Evolutionary conservation across 2,888 invertebrate species (phyloP), one percentile per base, ranked within the genome.

Genomic region (Shargacucullia verbasci): DNA sequence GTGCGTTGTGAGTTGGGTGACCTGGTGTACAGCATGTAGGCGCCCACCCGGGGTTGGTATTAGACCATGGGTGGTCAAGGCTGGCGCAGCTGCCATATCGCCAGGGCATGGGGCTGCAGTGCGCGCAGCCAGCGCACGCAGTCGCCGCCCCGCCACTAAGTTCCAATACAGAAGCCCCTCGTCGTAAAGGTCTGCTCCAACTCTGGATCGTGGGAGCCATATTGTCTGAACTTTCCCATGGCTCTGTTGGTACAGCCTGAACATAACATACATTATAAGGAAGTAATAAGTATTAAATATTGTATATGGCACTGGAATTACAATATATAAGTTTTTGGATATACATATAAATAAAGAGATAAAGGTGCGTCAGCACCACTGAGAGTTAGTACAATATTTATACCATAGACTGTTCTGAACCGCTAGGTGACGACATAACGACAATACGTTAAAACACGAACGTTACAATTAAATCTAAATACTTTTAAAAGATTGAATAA

Each of bases 61-160:
- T 66, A 1, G 65, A 72, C 89, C 90, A 90, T 20, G 85, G 75
- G 69, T 89, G 90, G 60, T 93, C 93, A 34, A 94, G 86, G 59
- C 85, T 88, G 53, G 91, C 92, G 71, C 92, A 92, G 80, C 93
- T 92, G 64, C 94, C 93, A 71, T 93, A 93, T 1, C 93, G 86
- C 92, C 92, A 93, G 12, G 84, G 75, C 52, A 76, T 65, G 5
- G 84, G 78, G 11, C 82, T 78, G 49, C 81, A 82, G 58, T 81
- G 82, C 8, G 79, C 78, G 47, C 83, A 84, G 14, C 82, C 86
- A 15, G 73, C 81, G 77, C 77, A 89, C 62, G 49, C 59, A 0
- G 72, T 14, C 0, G 47, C 40, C 11, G 58, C 59, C 13, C 59
- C 83, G 3, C 86, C 89, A 8, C 90, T 85, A 8, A 93, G 79